Percentiles rank a stretch among this genome's conserved stretches.
phyloP scores from a whole-genome alignment of 37 sponge, comb jelly and placozoan species.

The Diacarnus erythraeanus region DNA sequence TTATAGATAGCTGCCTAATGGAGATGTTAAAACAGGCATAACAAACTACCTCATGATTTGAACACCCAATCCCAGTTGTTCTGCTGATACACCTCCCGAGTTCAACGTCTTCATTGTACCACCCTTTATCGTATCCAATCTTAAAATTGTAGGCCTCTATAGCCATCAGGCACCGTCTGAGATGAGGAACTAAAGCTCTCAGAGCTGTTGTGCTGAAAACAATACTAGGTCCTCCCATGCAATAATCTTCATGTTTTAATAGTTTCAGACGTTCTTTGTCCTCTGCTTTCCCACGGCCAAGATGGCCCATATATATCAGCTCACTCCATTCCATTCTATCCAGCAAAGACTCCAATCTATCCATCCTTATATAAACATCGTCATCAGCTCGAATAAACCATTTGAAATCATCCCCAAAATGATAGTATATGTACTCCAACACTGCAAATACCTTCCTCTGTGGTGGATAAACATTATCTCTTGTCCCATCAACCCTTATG shows the following conservation, averaged over 20 bases:
- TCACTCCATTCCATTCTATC: conserved; percentile 40
- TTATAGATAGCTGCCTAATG: too few relatives aligned
- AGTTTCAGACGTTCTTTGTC: conserved; percentile 58
- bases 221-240: conserved; percentile 82
- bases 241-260: conserved; percentile 66
- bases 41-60: not conserved
- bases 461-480: conserved; percentile 67
- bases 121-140: not conserved
- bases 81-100: conserved; percentile 80
- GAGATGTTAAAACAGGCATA: too few relatives aligned
- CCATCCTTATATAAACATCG: conserved; percentile 55
- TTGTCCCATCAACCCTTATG: conserved; percentile 40
- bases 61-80: conserved; percentile 52
- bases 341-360: conserved; percentile 38
- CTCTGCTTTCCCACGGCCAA: conserved; percentile 35
- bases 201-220: conserved; percentile 59
- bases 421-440: conserved; percentile 63
- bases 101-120: conserved; percentile 71
- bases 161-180: conserved; percentile 51
- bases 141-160: conserved; percentile 22
- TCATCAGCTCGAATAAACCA: conserved; percentile 85
- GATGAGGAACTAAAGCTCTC: conserved; percentile 35
- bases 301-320: conserved; percentile 57
- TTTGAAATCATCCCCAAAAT: conserved; percentile 57
- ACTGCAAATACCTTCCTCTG: conserved; percentile 57